These are phyloP conservation scores for Sardinella longiceps DNA, from an alignment of 2,797 vertebrate genomes.

Conservation along the genomic window DNA sequence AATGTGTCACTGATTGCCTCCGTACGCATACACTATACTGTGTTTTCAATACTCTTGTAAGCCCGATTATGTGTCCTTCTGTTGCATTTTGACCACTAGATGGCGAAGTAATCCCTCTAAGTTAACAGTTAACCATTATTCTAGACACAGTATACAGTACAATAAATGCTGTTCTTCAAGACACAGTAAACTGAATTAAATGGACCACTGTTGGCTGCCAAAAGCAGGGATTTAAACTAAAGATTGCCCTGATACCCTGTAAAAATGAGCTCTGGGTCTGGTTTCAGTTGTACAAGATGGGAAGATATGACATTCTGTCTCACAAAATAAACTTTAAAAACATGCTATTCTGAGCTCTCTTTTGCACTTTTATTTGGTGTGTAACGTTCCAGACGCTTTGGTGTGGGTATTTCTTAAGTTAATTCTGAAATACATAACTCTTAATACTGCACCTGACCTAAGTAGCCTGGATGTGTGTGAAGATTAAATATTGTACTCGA, in stretches of 20 bases:
- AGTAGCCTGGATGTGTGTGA: no score
- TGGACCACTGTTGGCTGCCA: background rate
- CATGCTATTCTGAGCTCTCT: no score
- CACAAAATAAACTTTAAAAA: no score
- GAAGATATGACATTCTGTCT: no score
- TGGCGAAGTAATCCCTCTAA: conserved; percentile 21
- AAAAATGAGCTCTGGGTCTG: background rate
- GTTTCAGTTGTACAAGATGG: background rate
- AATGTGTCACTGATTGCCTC: background rate
- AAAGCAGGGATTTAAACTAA: background rate
- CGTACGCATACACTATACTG: background rate
- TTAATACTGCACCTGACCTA: no score
- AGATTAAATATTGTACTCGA: no score
- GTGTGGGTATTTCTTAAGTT: no score
- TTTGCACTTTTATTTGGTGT: no score
- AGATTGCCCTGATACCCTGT: background rate
- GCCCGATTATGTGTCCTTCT: background rate
- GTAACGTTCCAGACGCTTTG: no score
- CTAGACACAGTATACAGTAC: background rate
- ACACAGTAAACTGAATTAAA: background rate
- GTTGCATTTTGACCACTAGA: conserved; percentile 26
- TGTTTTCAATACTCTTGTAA: no score
- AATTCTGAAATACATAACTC: no score
- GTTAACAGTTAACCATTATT: background rate
- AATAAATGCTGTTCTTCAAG: no score